Evolutionary conservation across 2,888 invertebrate species (phyloP).

Genomic region (Agrypnus murinus): DNA sequence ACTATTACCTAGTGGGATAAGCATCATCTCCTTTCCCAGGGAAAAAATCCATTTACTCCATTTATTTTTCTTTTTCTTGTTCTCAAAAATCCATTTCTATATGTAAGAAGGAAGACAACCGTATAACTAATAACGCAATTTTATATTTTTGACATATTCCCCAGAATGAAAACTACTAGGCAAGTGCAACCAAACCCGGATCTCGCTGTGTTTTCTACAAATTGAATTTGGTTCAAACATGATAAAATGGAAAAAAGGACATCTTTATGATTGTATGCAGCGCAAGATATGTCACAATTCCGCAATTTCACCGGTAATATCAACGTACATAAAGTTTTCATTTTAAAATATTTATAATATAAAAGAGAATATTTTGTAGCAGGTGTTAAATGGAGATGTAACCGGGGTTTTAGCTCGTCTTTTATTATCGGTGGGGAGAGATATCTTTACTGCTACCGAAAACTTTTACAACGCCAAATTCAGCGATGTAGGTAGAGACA

Average conservation of each 20-base stretch:
- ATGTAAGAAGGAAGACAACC: conserved; percentile 26
- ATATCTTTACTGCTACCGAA: conserved; percentile 28
- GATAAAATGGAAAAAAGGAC: neutral
- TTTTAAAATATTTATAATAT: conserved; percentile 36
- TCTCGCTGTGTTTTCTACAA: conserved; percentile 21
- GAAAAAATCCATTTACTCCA: conserved; percentile 34
- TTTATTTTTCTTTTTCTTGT: conserved; percentile 20
- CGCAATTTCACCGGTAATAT: conserved; percentile 15
- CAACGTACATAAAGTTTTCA: conserved; percentile 1
- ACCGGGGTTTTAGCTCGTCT: conserved; percentile 35
- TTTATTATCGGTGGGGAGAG: conserved; percentile 37
- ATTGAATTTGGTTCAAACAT: conserved; percentile 39
- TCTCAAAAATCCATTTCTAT: conserved; percentile 25
- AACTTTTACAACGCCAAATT: conserved; percentile 27
- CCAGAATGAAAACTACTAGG: conserved; percentile 21
- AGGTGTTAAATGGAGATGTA: conserved; percentile 40
- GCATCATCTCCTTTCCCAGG: neutral
- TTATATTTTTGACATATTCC: conserved; percentile 40
- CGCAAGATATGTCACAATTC: conserved; percentile 19
- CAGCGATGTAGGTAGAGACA: conserved; percentile 27
- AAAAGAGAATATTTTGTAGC: conserved; percentile 20
- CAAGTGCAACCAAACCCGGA: conserved; percentile 21
- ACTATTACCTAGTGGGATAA: no score
- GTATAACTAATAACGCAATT: conserved; percentile 40
- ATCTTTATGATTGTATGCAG: conserved; percentile 15